phyloP scores from a whole-genome alignment of 2,888 invertebrate species.

The Tetramorium bicarinatum region DNA sequence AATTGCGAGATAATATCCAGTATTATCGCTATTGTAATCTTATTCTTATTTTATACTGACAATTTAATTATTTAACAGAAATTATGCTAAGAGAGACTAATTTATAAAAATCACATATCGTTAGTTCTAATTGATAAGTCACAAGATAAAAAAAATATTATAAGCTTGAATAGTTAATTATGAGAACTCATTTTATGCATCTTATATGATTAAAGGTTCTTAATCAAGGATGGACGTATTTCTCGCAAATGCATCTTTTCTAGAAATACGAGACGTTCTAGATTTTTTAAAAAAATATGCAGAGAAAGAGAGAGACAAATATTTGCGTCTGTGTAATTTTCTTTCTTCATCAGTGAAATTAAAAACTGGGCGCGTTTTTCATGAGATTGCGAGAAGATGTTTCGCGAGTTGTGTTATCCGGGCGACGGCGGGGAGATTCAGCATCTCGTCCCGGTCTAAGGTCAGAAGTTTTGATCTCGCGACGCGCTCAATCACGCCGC shows the following conservation, averaged over 20 bases:
- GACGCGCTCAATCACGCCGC: constrained; percentile 49
- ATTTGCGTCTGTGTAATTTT: neutral
- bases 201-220: neutral
- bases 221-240: neutral
- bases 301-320: neutral
- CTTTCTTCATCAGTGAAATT: constrained; percentile 16
- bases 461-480: constrained; percentile 32
- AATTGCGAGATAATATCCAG: neutral
- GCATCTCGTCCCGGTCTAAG: neutral
- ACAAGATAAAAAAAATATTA: neutral
- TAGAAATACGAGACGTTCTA: neutral
- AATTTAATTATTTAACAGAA: constrained; percentile 12
- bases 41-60: neutral
- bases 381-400: neutral
- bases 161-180: neutral
- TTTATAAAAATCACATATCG: neutral
- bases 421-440: neutral
- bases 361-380: constrained; percentile 3
- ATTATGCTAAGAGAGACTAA: neutral
- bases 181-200: neutral
- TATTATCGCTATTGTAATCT: neutral
- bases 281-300: neutral
- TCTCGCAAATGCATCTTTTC: neutral
- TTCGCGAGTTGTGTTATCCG: constrained; percentile 4
- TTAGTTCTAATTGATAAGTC: neutral